These are phyloP conservation scores for Drosophila longiperda DNA, from an alignment of 2,888 invertebrate genomes.

Conservation along the genomic window DNA sequence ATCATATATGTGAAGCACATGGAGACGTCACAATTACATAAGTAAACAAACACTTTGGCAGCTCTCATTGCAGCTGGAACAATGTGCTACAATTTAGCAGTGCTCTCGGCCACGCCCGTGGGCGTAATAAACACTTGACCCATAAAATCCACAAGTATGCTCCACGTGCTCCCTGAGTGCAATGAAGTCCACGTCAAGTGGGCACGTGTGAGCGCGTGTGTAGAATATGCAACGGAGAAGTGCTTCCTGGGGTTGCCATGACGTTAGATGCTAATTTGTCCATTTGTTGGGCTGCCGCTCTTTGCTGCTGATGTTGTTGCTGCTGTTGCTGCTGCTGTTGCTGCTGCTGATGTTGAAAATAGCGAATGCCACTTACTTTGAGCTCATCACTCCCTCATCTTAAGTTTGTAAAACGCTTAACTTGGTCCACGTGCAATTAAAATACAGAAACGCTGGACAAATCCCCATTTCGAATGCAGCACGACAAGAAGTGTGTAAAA, in stretches of 20 bases:
- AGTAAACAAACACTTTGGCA: slow-evolving; percentile 74
- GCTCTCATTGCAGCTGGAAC: slow-evolving; percentile 45
- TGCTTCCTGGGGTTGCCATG: not conserved
- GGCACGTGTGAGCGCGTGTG: slow-evolving; percentile 59
- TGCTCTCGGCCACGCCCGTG: slow-evolving; percentile 64
- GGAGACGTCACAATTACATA: slow-evolving; percentile 77
- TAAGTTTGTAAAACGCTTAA: slow-evolving; percentile 40
- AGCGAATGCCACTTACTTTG: slow-evolving; percentile 65
- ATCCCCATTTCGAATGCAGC: slow-evolving; percentile 20
- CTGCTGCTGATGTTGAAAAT: slow-evolving; percentile 28
- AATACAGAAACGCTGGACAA: slow-evolving; percentile 48
- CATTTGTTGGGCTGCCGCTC: slow-evolving; percentile 65
- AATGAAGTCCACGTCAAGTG: slow-evolving; percentile 80
- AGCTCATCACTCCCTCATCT: slow-evolving; percentile 37
- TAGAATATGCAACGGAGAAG: slow-evolving; percentile 7
- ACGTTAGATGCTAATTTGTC: slow-evolving; percentile 73
- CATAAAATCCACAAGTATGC: slow-evolving; percentile 75
- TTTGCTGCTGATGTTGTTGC: not conserved
- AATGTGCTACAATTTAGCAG: slow-evolving; percentile 77
- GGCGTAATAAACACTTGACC: slow-evolving; percentile 81
- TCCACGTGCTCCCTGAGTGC: slow-evolving; percentile 68
- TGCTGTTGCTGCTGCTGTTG: not conserved
- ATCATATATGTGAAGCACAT: slow-evolving; percentile 34
- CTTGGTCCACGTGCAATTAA: slow-evolving; percentile 48
- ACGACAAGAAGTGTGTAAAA: slow-evolving; percentile 55